Evolutionary conservation across 2,888 invertebrate genomes (phyloP).

Genomic region (Lumbricus terrestris): DNA sequence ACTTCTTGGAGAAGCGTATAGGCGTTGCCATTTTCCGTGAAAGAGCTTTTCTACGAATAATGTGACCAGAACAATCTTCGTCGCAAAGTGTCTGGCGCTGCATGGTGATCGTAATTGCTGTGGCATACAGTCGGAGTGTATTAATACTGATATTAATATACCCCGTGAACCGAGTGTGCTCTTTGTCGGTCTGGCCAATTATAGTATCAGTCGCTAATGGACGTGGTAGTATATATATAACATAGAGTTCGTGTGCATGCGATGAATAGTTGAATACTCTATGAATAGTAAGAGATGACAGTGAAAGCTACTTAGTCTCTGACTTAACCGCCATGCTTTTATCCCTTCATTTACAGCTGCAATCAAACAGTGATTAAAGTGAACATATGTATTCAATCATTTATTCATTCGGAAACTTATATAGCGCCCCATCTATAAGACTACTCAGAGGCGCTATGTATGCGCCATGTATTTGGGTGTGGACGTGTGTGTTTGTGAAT

Average conservation of each 20-base stretch:
- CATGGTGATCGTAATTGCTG: not conserved
- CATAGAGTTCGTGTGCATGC: too few relatives aligned
- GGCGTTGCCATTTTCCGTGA: not conserved
- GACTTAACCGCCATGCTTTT: not conserved
- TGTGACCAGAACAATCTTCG: not conserved
- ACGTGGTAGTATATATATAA: too few relatives aligned
- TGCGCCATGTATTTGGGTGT: too few relatives aligned
- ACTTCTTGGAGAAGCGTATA: not conserved
- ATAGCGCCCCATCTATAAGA: too few relatives aligned
- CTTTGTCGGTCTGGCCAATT: not conserved
- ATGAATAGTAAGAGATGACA: too few relatives aligned
- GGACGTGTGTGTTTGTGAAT: too few relatives aligned
- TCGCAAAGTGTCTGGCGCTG: not conserved
- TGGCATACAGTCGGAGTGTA: not conserved
- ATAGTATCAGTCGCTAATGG: too few relatives aligned
- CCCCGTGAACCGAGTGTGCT: not conserved
- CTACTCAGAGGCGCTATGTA: too few relatives aligned
- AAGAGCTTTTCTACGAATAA: not conserved
- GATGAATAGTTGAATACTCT: too few relatives aligned
- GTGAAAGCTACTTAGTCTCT: not conserved
- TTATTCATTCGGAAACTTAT: too few relatives aligned
- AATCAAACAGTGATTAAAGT: not conserved
- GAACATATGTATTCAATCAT: too few relatives aligned
- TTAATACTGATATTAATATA: too few relatives aligned
- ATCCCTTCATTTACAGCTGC: not conserved